Percentiles rank a stretch among this genome's conserved stretches.
These are phyloP conservation scores for Taphrorychus bicolor DNA, from an alignment of 2,888 invertebrate genomes.

Conservation along the genomic window DNA sequence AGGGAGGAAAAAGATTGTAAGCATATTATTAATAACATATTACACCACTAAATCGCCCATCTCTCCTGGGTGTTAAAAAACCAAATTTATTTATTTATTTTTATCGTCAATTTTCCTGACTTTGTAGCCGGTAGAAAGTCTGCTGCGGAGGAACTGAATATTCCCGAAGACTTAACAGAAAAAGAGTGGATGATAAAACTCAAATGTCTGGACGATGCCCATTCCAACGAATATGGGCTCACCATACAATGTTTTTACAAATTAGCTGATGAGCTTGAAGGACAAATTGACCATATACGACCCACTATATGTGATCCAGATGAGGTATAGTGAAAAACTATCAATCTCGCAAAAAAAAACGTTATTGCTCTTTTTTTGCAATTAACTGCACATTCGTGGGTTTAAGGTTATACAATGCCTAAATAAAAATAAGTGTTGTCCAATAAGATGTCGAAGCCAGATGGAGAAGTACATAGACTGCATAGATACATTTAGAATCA, in stretches of 20 bases:
- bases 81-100: too few species aligned
- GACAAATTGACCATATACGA: constrained; percentile 35
- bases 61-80: too few species aligned
- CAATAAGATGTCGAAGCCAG: constrained; percentile 48
- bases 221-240: constrained; percentile 62
- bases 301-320: constrained; percentile 42
- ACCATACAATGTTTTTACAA: constrained; percentile 46
- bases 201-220: constrained; percentile 62
- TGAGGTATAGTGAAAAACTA: constrained; percentile 23
- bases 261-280: constrained; percentile 45
- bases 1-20: constrained; percentile 44
- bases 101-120: too few species aligned
- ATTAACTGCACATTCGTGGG: too few species aligned
- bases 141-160: constrained; percentile 24
- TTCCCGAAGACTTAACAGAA: constrained; percentile 24
- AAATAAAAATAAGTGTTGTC: constrained; percentile 43
- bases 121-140: constrained; percentile 21
- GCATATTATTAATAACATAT: too few species aligned
- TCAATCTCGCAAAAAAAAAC: background rate
- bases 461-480: constrained; percentile 52
- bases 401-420: constrained; percentile 39
- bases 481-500: constrained; percentile 49
- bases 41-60: too few species aligned
- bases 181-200: constrained; percentile 46
- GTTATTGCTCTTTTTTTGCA: too few species aligned